These are phyloP conservation scores for Tapera naevia DNA, from an alignment of 2,797 vertebrate genomes.

Conservation along the genomic window DNA sequence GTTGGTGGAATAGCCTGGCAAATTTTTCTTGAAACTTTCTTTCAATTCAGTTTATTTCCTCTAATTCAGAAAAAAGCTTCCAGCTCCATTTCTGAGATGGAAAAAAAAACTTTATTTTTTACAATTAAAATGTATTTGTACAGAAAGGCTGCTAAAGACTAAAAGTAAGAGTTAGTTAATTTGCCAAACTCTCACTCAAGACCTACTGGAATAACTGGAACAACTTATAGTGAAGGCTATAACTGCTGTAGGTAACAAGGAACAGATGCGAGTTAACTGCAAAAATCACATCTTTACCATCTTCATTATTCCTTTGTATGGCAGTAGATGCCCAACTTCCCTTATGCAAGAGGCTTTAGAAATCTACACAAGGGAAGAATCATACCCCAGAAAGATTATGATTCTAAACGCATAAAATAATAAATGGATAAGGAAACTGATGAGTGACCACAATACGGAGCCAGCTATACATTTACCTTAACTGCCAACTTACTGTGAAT, in stretches of 20 bases:
- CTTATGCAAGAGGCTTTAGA: neutral
- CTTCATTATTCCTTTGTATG: neutral
- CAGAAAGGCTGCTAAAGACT: neutral
- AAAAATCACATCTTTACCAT: neutral
- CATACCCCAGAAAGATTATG: neutral
- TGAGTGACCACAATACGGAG: neutral
- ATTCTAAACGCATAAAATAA: neutral
- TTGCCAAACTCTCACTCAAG: neutral
- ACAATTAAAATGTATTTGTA: neutral
- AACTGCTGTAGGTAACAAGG: neutral
- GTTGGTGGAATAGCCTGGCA: neutral
- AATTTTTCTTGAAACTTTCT: neutral
- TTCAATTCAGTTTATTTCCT: neutral
- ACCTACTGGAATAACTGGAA: neutral
- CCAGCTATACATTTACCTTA: neutral
- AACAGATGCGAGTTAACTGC: neutral
- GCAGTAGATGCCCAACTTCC: neutral
- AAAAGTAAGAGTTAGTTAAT: neutral
- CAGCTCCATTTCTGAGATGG: neutral
- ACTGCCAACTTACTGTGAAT: neutral
- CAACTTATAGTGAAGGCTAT: neutral
- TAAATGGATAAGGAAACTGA: neutral
- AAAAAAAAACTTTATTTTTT: neutral
- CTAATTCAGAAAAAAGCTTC: neutral
- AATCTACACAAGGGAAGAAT: neutral